Conservation (phyloP, 2,113 vertebrate genomes). For the Typhlomys cinereus region DNA sequence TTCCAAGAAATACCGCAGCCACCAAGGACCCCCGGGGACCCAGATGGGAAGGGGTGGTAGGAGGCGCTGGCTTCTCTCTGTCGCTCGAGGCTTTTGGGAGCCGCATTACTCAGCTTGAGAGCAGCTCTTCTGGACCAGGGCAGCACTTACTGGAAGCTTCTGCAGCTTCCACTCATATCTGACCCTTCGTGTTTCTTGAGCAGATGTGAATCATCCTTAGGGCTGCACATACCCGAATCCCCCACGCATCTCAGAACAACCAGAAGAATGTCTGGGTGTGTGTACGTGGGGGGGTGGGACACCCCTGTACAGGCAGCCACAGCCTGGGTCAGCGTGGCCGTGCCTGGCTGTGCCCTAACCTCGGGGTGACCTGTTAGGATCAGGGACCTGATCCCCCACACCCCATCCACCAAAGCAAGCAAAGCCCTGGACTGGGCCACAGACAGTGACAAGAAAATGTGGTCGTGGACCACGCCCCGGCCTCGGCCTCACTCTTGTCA, state of each 20-base stretch:
- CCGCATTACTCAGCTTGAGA: conserved; percentile 80
- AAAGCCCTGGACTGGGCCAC: background rate
- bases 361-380: background rate
- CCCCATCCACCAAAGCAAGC: background rate
- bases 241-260: background rate
- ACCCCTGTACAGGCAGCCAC: background rate
- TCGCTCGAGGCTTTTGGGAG: background rate
- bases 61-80: background rate
- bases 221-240: background rate
- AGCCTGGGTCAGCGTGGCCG: rapidly evolving
- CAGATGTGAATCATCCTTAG: conserved; percentile 79
- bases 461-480: too few species aligned
- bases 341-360: rapidly evolving
- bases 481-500: too few species aligned
- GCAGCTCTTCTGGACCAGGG: conserved; percentile 57
- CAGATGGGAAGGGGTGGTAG: background rate
- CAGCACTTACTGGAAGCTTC: conserved; percentile 73
- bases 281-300: rapidly evolving
- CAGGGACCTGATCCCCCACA: background rate
- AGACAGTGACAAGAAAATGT: too few species aligned
- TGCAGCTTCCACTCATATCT: conserved; percentile 78
- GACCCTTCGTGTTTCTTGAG: conserved; percentile 67
- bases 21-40: background rate
- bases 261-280: too few species aligned
- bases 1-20: too few species aligned